phyloP scores from a whole-genome alignment of 2,888 invertebrate species.

The Perizoma affinitatum region DNA sequence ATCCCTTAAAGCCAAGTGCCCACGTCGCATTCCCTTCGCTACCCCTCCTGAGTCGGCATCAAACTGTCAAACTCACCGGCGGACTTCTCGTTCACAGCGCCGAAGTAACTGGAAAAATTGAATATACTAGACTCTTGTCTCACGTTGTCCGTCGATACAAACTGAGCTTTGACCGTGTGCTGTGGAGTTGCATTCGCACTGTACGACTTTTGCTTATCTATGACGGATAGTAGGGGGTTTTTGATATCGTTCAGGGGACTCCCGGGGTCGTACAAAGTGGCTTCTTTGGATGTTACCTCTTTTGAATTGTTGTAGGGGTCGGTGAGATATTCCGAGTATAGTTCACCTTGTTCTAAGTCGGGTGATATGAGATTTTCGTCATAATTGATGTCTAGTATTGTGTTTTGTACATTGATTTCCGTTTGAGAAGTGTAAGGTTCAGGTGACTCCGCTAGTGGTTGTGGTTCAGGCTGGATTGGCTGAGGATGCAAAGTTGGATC shows the following conservation, averaged over 20 bases:
- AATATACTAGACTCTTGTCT: constrained; percentile 77
- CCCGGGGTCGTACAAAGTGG: constrained; percentile 63
- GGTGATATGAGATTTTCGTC: constrained; percentile 41
- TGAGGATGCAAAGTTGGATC: not conserved
- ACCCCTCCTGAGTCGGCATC: constrained; percentile 72
- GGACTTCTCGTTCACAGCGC: constrained; percentile 81
- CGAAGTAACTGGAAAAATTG: constrained; percentile 87
- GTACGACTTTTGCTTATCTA: constrained; percentile 62
- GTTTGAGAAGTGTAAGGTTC: constrained; percentile 38
- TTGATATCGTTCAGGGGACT: constrained; percentile 42
- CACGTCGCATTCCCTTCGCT: constrained; percentile 59
- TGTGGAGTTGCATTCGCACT: constrained; percentile 75
- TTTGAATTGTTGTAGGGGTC: constrained; percentile 81
- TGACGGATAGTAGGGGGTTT: constrained; percentile 44
- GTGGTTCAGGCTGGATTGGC: not conserved
- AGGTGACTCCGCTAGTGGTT: not conserved
- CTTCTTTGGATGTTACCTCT: constrained; percentile 56
- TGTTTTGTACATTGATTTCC: constrained; percentile 38
- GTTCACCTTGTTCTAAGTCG: constrained; percentile 56
- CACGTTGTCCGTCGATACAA: constrained; percentile 75
- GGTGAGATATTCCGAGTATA: constrained; percentile 83
- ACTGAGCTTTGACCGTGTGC: constrained; percentile 71
- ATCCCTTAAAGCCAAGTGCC: constrained; percentile 69
- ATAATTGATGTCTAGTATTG: constrained; percentile 32
- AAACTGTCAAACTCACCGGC: constrained; percentile 83